These are phyloP conservation scores for Sinocyclocheilus anophthalmus DNA, from an alignment of 2,113 vertebrate genomes.

Conservation along the genomic window DNA sequence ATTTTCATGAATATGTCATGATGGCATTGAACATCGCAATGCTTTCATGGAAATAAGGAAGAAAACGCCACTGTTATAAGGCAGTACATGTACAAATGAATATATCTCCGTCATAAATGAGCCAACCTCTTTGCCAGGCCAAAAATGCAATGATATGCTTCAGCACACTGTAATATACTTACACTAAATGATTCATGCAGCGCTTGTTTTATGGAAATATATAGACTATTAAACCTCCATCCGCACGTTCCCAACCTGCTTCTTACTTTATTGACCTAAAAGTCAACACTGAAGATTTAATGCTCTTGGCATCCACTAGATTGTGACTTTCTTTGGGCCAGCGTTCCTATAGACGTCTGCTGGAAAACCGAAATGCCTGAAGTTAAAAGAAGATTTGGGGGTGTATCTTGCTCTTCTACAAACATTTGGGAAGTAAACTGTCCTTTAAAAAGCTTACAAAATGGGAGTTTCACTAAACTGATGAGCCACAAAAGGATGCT, in stretches of 20 bases:
- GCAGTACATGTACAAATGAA: neutral
- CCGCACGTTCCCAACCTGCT: slow-evolving; percentile 36
- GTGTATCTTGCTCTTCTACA: slow-evolving; percentile 28
- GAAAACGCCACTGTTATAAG: neutral
- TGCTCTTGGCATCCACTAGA: slow-evolving; percentile 32
- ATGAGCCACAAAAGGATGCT: neutral
- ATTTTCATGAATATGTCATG: neutral
- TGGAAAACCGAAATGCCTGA: slow-evolving; percentile 28
- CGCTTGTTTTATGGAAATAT: slow-evolving; percentile 49
- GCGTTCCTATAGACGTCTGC: slow-evolving; percentile 20
- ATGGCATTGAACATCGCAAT: neutral
- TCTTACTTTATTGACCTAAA: slow-evolving; percentile 50
- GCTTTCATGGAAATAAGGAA: neutral
- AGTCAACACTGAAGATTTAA: slow-evolving; percentile 47
- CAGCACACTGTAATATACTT: slow-evolving; percentile 30
- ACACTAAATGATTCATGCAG: slow-evolving; percentile 20
- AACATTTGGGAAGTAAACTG: slow-evolving; percentile 16
- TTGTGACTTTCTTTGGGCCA: slow-evolving; percentile 32
- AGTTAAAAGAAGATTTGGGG: slow-evolving; percentile 13
- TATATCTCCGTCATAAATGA: slow-evolving; percentile 5
- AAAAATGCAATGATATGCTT: slow-evolving; percentile 38
- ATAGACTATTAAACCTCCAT: slow-evolving; percentile 38
- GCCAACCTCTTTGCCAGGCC: slow-evolving; percentile 4
- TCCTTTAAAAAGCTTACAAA: slow-evolving; percentile 18
- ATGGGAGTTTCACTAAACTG: neutral